These are phyloP conservation scores for Karalla daura DNA, from an alignment of 2,797 vertebrate species.

Conservation along the genomic window DNA sequence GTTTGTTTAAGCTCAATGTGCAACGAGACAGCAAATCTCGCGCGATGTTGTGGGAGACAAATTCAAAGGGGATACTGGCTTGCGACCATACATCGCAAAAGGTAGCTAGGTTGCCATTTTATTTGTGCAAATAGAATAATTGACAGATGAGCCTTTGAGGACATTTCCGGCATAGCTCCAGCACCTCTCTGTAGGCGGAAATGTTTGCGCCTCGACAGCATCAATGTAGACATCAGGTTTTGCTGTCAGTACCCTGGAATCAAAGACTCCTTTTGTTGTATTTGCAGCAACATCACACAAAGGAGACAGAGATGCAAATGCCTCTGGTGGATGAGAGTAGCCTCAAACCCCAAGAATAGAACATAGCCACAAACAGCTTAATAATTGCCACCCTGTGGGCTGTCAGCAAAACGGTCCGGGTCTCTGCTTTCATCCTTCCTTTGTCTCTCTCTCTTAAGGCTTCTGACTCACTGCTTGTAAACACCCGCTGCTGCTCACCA, in stretches of 20 bases:
- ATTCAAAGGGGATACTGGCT: slow-evolving; percentile 1
- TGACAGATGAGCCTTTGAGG: background rate
- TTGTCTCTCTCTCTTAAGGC: background rate
- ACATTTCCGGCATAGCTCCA: background rate
- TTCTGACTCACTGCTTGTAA: background rate
- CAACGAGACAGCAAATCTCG: slow-evolving; percentile 14
- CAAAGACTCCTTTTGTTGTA: slow-evolving; percentile 3
- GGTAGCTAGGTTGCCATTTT: background rate
- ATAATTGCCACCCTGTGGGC: background rate
- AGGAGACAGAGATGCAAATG: background rate
- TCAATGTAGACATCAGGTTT: background rate
- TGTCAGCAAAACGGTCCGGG: background rate
- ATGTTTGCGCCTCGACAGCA: background rate
- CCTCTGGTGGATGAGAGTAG: background rate
- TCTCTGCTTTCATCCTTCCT: background rate
- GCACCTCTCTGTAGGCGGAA: background rate
- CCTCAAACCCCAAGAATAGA: background rate
- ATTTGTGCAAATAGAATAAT: background rate
- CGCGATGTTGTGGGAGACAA: background rate
- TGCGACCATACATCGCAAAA: no score
- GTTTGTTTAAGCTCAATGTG: slow-evolving; percentile 35
- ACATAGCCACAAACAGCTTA: background rate
- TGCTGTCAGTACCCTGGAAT: background rate
- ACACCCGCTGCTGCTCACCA: slow-evolving; percentile 1
- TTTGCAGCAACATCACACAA: background rate